A percentile compares a stretch with the other conserved stretches of the same genome.
Evolutionary conservation across 2,797 vertebrate species (phyloP).

Genomic region (Phrynocephalus vlangalii): DNA sequence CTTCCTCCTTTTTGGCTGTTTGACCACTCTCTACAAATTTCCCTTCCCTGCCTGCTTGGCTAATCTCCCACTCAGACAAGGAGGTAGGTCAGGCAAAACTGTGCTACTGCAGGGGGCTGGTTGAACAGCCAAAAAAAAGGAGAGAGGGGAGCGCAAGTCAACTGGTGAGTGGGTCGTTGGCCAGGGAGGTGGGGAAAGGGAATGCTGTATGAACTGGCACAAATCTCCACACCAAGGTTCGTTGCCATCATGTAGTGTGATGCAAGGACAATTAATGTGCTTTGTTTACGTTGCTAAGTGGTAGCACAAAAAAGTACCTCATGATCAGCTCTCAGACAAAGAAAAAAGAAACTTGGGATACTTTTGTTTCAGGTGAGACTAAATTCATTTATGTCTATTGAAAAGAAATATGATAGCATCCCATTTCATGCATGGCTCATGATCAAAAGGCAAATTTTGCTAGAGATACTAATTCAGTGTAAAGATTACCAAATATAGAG

Average conservation of each 20-base stretch:
- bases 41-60: too few relatives aligned
- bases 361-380: background rate
- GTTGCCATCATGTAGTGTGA: background rate
- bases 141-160: too few relatives aligned
- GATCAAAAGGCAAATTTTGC: background rate
- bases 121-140: too few relatives aligned
- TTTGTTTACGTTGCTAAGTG: background rate
- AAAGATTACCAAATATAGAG: background rate
- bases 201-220: too few relatives aligned
- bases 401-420: background rate
- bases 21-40: too few relatives aligned
- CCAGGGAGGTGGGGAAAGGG: too few relatives aligned
- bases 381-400: background rate
- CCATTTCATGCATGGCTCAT: background rate
- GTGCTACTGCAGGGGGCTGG: too few relatives aligned
- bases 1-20: too few relatives aligned
- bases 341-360: background rate
- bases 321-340: background rate
- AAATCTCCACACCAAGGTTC: too few relatives aligned
- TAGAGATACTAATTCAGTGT: slow-evolving; percentile 1
- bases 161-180: too few relatives aligned
- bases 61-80: too few relatives aligned
- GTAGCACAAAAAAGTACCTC: background rate
- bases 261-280: background rate
- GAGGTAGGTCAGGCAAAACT: too few relatives aligned